Base-by-base conservation (phyloP, 2,113 vertebrate species). In the Archilochus colubris region DNA sequence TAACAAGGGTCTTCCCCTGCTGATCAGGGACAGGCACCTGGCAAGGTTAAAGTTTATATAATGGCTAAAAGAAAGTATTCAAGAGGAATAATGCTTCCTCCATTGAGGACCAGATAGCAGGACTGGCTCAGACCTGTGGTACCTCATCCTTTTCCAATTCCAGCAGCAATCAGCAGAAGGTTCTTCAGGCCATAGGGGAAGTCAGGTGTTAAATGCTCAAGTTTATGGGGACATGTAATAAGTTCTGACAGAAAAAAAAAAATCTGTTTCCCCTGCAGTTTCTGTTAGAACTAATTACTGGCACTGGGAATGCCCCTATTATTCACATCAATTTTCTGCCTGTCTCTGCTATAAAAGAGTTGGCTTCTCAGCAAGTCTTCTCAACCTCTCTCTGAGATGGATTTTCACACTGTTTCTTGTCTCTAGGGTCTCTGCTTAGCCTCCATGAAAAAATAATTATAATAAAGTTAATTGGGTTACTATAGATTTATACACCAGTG, bases 151-250 rank as follows among this genome's bases (percentile, higher is more conserved):
- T 36, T 73, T 23, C 18, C 1, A 1, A 30, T 28, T 70, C 58
- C 0, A 3, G 10, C 21, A 62, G n/a, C 1, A 3, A 16, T 24
- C 66, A n/a, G 30, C 1, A 5, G 0, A 7, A 82, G 31, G 7
- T 61, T 19, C 40, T 75, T 61, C 12, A 5, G 33, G 43, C 15
- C 30, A 21, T 5, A 5, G 30, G 44, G 11, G 28, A 80, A 55
- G 1, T 8, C 3, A 33, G 6, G 15, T 55, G 33, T 50, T 59
- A 69, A 80, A 69, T 23, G n/a, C 6, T 57, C 54, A 88, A 68
- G 1, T 76, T 80, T 58, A 69, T 4, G 27, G 58, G 40, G 11
- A 36, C 14, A 22, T 44, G 23, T 54, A 84, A 53, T 27, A 75
- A 30, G 6, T 75, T 72, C 24, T 87, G 46, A 53, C 30, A 73